phyloP scores from a whole-genome alignment of 2,888 invertebrate genomes.

The Dicyrtomina minuta region DNA sequence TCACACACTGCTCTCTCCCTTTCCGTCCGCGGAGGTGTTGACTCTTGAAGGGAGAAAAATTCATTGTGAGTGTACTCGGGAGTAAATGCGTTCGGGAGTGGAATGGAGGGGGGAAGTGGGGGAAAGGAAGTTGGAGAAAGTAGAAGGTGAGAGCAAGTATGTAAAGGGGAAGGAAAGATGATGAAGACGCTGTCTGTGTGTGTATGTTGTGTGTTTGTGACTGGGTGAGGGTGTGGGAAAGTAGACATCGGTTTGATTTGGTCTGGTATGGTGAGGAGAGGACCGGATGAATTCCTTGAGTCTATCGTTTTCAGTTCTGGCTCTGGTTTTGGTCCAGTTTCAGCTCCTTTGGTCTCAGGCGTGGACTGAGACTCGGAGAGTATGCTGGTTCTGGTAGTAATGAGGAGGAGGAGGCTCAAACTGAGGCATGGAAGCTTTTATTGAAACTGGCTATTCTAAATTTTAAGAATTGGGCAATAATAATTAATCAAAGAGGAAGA shows the following conservation, averaged over 20 bases:
- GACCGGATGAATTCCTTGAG: too few species aligned
- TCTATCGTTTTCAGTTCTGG: too few species aligned
- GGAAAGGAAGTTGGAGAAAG: background rate
- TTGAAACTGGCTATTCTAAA: constrained; percentile 21
- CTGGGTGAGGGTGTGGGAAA: background rate
- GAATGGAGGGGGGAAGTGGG: background rate
- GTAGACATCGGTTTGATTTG: too few species aligned
- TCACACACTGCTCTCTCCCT: background rate
- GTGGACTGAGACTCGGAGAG: too few species aligned
- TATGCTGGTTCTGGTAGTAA: too few species aligned
- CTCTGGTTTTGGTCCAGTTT: too few species aligned
- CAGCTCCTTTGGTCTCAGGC: too few species aligned
- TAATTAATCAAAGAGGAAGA: constrained; percentile 30
- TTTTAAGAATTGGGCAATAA: constrained; percentile 30
- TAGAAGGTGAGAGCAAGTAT: too few species aligned
- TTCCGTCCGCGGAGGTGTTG: background rate
- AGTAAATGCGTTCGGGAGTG: background rate
- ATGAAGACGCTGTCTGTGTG: background rate
- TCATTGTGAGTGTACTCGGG: background rate
- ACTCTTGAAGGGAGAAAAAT: constrained; percentile 3
- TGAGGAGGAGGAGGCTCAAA: too few species aligned
- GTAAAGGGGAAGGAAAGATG: too few species aligned
- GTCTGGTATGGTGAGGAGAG: too few species aligned
- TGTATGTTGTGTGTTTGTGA: background rate
- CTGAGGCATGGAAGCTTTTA: background rate